phyloP scores from a whole-genome alignment of 2,113 vertebrate species.

The Seriola dumerili region DNA sequence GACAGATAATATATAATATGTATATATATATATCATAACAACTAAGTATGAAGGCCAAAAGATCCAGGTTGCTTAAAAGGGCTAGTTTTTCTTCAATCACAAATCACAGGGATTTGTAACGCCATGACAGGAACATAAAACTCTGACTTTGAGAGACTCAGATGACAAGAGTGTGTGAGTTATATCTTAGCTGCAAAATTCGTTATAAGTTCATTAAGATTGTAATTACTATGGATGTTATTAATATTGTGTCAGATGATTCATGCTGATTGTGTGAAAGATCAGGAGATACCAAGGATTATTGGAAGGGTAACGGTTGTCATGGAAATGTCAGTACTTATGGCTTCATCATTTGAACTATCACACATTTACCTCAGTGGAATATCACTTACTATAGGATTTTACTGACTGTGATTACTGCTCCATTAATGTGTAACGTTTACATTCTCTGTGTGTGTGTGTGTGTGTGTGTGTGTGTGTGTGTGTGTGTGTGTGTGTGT shows the following conservation, averaged over 20 bases:
- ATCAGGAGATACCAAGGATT: background rate
- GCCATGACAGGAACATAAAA: no score
- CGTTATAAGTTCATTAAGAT: background rate
- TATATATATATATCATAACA: background rate
- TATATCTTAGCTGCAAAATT: background rate
- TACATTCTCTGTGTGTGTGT: no score
- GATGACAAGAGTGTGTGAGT: background rate
- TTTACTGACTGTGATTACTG: background rate
- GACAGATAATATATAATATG: background rate
- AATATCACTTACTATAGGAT: background rate
- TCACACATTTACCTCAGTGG: background rate
- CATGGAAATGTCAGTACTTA: background rate
- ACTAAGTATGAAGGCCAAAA: background rate
- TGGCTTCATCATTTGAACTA: background rate
- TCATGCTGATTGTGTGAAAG: background rate
- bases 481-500: constrained; percentile 17
- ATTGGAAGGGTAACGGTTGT: background rate
- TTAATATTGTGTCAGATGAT: background rate
- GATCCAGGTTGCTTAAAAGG: background rate
- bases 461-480: no score
- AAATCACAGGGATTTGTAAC: no score
- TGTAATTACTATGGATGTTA: background rate
- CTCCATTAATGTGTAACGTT: background rate
- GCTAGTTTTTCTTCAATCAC: no score
- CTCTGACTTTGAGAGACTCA: background rate